Evolutionary conservation across 2,797 vertebrate genomes (phyloP).

Genomic region (Ibycter americanus): DNA sequence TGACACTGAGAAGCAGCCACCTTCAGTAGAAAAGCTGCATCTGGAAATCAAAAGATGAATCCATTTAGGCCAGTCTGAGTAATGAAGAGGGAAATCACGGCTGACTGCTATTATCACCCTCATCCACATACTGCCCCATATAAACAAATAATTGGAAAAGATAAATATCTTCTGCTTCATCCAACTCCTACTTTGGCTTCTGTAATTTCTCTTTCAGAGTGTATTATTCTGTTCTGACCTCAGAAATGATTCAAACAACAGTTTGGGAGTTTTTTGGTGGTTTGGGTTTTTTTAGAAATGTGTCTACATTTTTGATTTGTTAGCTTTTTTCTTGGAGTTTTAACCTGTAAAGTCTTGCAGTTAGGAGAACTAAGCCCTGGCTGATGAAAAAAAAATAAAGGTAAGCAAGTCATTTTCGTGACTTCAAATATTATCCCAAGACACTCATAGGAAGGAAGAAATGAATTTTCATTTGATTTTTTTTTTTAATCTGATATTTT

Average conservation of each 20-base stretch:
- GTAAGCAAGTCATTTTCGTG: not conserved
- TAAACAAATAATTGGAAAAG: not conserved
- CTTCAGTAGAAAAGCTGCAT: not conserved
- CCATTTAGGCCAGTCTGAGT: not conserved
- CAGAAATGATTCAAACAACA: not conserved
- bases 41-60: not conserved
- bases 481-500: not conserved
- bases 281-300: not conserved
- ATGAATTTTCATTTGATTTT: fast-evolving
- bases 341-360: not conserved
- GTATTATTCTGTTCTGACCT: not conserved
- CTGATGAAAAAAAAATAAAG: not conserved
- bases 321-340: not conserved
- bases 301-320: not conserved
- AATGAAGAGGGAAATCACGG: not conserved
- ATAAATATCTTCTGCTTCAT: not conserved
- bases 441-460: not conserved
- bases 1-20: not conserved
- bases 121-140: not conserved
- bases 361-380: not conserved
- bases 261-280: not conserved
- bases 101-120: not conserved
- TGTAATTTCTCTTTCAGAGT: not conserved
- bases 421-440: not conserved
- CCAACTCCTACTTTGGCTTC: not conserved